Conservation (phyloP, 2,113 vertebrate genomes). For the Toxotes chatareus region DNA sequence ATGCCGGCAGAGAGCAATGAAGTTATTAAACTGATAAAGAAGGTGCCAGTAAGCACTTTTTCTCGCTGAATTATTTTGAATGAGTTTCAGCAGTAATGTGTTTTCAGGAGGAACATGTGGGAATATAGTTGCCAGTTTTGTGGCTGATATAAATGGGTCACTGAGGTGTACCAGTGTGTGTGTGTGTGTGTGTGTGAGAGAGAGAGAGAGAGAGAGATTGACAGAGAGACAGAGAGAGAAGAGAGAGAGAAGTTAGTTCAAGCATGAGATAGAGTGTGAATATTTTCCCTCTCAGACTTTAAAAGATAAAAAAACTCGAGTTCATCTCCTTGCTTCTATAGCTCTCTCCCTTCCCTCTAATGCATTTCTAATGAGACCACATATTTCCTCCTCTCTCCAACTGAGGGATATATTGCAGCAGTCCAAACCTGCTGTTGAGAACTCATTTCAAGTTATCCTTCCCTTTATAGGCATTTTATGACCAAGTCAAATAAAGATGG, state of each 20-base stretch:
- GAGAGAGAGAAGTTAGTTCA: slow-evolving; percentile 17
- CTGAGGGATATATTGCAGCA: slow-evolving; percentile 49
- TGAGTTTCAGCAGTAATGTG: slow-evolving; percentile 43
- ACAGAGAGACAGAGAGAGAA: slow-evolving; percentile 17
- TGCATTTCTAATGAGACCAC: slow-evolving; percentile 77
- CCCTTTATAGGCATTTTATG: slow-evolving; percentile 64
- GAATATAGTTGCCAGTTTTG: slow-evolving; percentile 49
- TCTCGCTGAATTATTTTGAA: slow-evolving; percentile 57
- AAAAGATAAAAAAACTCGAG: slow-evolving; percentile 59
- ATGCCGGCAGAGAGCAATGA: slow-evolving; percentile 29
- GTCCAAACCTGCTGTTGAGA: slow-evolving; percentile 55
- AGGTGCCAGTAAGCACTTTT: slow-evolving; percentile 42
- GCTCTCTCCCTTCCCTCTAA: slow-evolving; percentile 61
- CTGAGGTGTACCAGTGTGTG: slow-evolving; percentile 45
- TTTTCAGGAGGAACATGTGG: slow-evolving; percentile 42
- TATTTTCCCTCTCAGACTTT: slow-evolving; percentile 59
- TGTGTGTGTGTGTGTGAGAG: neutral
- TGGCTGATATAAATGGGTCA: slow-evolving; percentile 65
- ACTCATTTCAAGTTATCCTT: slow-evolving; percentile 68
- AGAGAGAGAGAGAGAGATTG: neutral
- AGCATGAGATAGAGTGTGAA: slow-evolving; percentile 55
- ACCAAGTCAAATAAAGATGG: slow-evolving; percentile 66
- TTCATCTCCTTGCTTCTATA: slow-evolving; percentile 51
- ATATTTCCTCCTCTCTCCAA: slow-evolving; percentile 55
- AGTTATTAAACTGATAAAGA: slow-evolving; percentile 65